Evolutionary conservation across 2,113 vertebrate genomes (phyloP).

Genomic region (Ammospiza caudacuta): DNA sequence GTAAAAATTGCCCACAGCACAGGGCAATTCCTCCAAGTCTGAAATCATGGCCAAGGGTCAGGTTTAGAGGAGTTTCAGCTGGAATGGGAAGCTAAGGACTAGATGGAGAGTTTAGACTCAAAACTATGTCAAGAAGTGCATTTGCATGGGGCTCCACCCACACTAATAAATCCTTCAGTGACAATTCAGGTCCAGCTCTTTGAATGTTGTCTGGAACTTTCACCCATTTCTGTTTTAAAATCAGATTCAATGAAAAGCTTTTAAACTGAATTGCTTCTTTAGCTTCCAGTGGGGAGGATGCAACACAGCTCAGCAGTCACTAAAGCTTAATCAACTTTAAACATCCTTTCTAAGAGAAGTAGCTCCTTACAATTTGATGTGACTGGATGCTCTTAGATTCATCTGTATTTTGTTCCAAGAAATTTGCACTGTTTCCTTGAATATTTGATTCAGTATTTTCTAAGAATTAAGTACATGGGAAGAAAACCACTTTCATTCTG

Average conservation of each 20-base stretch:
- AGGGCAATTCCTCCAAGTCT: neutral
- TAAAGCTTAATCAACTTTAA: neutral
- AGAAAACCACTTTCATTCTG: neutral
- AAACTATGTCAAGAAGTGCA: neutral
- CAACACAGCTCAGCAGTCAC: neutral
- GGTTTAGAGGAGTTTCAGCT: neutral
- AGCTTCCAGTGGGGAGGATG: neutral
- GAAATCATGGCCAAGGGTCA: neutral
- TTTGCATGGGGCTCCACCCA: neutral
- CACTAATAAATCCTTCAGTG: neutral
- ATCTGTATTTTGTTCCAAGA: neutral
- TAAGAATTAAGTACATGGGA: neutral
- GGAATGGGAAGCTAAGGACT: neutral
- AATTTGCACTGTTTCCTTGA: neutral
- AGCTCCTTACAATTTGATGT: neutral
- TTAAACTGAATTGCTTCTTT: neutral
- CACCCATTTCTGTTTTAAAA: neutral
- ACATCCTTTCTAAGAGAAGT: neutral
- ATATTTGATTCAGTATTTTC: neutral
- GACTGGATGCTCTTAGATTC: neutral
- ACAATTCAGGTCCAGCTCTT: neutral
- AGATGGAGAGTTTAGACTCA: neutral
- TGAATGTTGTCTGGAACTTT: neutral
- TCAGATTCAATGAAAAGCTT: neutral
- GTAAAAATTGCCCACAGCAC: neutral